Percentiles rank a stretch among this genome's conserved stretches.
phyloP scores from a whole-genome alignment of 2,888 invertebrate species.

The Drosophila fungiperda region DNA sequence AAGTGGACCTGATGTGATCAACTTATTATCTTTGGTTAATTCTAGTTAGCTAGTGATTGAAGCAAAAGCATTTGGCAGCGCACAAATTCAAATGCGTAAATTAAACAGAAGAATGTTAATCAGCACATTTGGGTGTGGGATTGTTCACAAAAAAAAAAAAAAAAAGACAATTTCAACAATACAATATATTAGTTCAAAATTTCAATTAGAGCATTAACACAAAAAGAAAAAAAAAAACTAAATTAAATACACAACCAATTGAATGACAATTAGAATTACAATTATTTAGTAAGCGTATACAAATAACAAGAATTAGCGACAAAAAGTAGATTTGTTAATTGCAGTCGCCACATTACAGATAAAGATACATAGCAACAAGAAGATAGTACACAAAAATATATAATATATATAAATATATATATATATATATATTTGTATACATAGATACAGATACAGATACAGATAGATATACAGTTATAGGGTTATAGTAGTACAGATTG shows the following conservation, averaged over 20 bases:
- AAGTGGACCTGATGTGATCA: background rate
- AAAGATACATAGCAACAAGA: slow-evolving; percentile 17
- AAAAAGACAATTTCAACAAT: background rate
- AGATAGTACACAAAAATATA: background rate
- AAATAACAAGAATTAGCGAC: slow-evolving; percentile 24
- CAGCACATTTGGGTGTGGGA: background rate
- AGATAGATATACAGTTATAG: slow-evolving; percentile 26
- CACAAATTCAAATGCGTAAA: slow-evolving; percentile 4
- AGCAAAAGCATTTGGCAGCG: slow-evolving; percentile 25
- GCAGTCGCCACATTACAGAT: slow-evolving; percentile 10
- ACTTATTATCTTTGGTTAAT: slow-evolving; percentile 9
- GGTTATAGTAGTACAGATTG: slow-evolving; percentile 38
- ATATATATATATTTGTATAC: background rate
- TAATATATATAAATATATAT: slow-evolving; percentile 3
- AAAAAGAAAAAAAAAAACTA: background rate
- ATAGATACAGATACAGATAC: background rate
- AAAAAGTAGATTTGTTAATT: slow-evolving; percentile 5
- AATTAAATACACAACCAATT: slow-evolving; percentile 9
- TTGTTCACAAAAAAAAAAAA: slow-evolving; percentile 3
- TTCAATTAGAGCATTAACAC: background rate
- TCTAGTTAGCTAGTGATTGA: background rate
- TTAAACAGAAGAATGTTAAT: slow-evolving; percentile 19
- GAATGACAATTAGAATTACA: slow-evolving; percentile 15
- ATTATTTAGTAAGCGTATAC: slow-evolving; percentile 4
- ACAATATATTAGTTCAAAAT: slow-evolving; percentile 1